These are phyloP conservation scores for Ashinkailepas kermadecensis DNA, from an alignment of 2,888 invertebrate species.

Conservation along the genomic window DNA sequence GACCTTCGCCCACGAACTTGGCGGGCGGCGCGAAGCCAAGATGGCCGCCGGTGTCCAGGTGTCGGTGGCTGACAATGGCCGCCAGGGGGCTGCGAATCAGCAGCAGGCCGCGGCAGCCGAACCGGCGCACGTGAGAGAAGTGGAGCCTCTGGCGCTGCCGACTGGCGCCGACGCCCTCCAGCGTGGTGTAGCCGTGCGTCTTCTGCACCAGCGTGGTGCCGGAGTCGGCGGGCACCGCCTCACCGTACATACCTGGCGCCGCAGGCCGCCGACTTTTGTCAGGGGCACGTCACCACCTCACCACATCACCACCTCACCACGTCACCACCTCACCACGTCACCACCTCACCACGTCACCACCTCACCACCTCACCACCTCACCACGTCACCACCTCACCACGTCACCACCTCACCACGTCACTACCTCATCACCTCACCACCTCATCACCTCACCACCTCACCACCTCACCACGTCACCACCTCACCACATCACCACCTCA, in stretches of 20 bases:
- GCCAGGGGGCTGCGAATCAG: conserved; percentile 35
- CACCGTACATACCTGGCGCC: conserved; percentile 32
- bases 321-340: too few relatives aligned
- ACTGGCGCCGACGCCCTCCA: conserved; percentile 26
- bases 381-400: too few relatives aligned
- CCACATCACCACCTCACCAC: too few relatives aligned
- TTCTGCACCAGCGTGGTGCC: conserved; percentile 34
- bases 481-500: too few relatives aligned
- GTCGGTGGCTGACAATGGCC: conserved; percentile 34
- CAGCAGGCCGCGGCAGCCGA: conserved; percentile 31
- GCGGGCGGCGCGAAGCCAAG: conserved; percentile 33
- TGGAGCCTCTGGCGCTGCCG: conserved; percentile 27
- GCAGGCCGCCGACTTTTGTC: too few relatives aligned
- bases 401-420: too few relatives aligned
- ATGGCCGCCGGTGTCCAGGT: conserved; percentile 34
- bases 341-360: too few relatives aligned
- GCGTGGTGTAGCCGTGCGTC: conserved; percentile 33
- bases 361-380: too few relatives aligned
- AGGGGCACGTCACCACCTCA: too few relatives aligned
- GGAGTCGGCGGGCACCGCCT: conserved; percentile 30
- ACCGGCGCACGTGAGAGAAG: conserved; percentile 30
- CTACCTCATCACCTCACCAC: too few relatives aligned
- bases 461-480: too few relatives aligned
- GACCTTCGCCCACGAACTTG: conserved; percentile 33
- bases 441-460: too few relatives aligned